Evolutionary conservation across 2,888 invertebrate species (phyloP).

Genomic region (Lathronympha strigana): DNA sequence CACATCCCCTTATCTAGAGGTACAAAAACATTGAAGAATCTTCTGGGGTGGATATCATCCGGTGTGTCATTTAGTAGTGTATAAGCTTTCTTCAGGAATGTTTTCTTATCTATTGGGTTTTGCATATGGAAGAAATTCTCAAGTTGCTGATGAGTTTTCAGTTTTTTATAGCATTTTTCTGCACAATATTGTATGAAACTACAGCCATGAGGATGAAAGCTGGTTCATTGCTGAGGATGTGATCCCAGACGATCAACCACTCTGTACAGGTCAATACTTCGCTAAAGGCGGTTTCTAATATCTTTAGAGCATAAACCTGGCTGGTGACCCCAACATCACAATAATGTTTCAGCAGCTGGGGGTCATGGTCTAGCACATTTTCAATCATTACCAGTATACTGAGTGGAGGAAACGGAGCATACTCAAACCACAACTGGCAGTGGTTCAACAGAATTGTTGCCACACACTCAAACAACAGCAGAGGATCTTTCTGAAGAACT

Average conservation of each 20-base stretch:
- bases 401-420: constrained; percentile 92
- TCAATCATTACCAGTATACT: constrained; percentile 93
- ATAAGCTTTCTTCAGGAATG: constrained; percentile 85
- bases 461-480: constrained; percentile 89
- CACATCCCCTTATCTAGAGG: constrained; percentile 85
- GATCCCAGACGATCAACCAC: constrained; percentile 94
- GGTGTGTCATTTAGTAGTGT: constrained; percentile 85
- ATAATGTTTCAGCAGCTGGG: constrained; percentile 87
- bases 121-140: constrained; percentile 89
- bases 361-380: constrained; percentile 90
- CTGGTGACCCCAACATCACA: constrained; percentile 87
- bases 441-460: constrained; percentile 91
- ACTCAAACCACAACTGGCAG: constrained; percentile 95
- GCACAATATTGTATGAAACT: constrained; percentile 89
- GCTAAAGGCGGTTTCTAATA: constrained; percentile 91
- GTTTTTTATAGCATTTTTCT: constrained; percentile 85
- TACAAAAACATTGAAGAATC: constrained; percentile 84
- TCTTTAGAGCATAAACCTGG: constrained; percentile 90
- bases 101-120: constrained; percentile 87
- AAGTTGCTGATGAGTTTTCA: constrained; percentile 85
- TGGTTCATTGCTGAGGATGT: constrained; percentile 91
- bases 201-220: constrained; percentile 90
- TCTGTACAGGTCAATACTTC: constrained; percentile 90
- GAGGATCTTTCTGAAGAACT: constrained; percentile 89
- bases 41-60: constrained; percentile 86